phyloP scores from a whole-genome alignment of 2,888 invertebrate species.

The Drosophila helvetica region DNA sequence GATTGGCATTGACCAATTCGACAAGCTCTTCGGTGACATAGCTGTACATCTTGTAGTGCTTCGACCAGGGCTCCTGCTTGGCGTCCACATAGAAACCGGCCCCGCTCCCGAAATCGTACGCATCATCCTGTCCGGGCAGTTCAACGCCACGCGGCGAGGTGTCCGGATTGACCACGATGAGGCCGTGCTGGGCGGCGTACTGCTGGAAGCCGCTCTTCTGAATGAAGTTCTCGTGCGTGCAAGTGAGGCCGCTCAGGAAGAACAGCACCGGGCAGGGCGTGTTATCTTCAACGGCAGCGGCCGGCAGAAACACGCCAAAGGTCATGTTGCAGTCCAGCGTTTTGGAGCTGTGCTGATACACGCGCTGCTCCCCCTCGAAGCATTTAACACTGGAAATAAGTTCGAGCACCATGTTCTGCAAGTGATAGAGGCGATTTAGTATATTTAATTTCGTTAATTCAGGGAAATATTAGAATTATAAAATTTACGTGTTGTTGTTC shows the following conservation, averaged over 20 bases:
- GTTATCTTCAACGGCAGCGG: conserved; percentile 84
- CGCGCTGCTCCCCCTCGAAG: conserved; percentile 81
- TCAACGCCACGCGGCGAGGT: conserved; percentile 97
- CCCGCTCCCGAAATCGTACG: conserved; percentile 97
- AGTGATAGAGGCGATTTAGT: neutral
- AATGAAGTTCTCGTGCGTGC: conserved; percentile 97
- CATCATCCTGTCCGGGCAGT: conserved; percentile 95
- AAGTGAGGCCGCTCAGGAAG: conserved; percentile 96
- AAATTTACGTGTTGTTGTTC: neutral
- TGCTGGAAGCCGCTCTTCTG: conserved; percentile 97
- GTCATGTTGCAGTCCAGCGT: conserved; percentile 95
- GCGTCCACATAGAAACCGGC: conserved; percentile 99
- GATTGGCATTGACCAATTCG: conserved; percentile 89
- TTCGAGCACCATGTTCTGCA: conserved; percentile 70
- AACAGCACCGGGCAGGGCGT: conserved; percentile 91
- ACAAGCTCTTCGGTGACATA: conserved; percentile 96
- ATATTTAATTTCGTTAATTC: neutral
- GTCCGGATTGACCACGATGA: conserved; percentile 96
- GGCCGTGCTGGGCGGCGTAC: conserved; percentile 92
- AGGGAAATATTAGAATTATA: too few species aligned
- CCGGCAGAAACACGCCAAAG: conserved; percentile 95
- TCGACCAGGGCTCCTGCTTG: conserved; percentile 94
- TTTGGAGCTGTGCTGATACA: conserved; percentile 82
- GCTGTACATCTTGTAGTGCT: conserved; percentile 96
- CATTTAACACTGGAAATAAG: conserved; percentile 73